Percentiles rank a stretch among this genome's conserved stretches.
phyloP scores from a whole-genome alignment of 2,797 vertebrate species.

The Phrynocephalus forsythii region DNA sequence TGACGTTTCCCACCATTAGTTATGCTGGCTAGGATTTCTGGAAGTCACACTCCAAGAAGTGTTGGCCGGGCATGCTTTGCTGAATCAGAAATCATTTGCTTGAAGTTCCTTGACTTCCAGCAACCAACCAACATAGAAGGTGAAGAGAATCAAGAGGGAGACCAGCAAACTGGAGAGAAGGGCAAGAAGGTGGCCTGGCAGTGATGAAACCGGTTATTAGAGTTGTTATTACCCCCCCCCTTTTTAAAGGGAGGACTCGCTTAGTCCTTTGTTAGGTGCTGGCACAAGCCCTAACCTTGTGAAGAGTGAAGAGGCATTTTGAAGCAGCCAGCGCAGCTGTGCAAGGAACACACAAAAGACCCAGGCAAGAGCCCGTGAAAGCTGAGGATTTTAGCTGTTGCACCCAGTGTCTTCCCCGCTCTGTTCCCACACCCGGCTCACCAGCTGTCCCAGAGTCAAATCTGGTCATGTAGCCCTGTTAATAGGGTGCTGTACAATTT shows the following conservation, averaged over 20 bases:
- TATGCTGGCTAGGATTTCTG: too few relatives aligned
- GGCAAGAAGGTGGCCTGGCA: background rate
- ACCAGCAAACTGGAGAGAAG: background rate
- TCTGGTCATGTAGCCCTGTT: background rate
- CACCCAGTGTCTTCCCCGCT: background rate
- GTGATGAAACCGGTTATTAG: background rate
- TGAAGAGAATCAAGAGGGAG: background rate
- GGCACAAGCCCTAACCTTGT: background rate
- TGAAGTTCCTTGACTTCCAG: too few relatives aligned
- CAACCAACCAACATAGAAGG: background rate
- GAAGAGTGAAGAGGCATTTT: background rate
- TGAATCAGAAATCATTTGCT: too few relatives aligned
- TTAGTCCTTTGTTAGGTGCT: background rate
- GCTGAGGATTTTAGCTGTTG: background rate
- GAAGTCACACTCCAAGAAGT: too few relatives aligned
- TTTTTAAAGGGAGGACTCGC: background rate
- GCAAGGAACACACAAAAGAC: background rate
- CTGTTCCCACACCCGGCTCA: background rate
- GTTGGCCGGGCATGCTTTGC: background rate
- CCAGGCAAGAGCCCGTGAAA: background rate
- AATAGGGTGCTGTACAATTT: background rate
- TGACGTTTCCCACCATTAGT: too few relatives aligned
- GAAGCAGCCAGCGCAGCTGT: constrained; percentile 20
- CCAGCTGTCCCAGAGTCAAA: background rate
- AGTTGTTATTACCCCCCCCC: background rate